phyloP scores from a whole-genome alignment of 1,140 invertebrate genomes.

The Megalonaias nervosa region DNA sequence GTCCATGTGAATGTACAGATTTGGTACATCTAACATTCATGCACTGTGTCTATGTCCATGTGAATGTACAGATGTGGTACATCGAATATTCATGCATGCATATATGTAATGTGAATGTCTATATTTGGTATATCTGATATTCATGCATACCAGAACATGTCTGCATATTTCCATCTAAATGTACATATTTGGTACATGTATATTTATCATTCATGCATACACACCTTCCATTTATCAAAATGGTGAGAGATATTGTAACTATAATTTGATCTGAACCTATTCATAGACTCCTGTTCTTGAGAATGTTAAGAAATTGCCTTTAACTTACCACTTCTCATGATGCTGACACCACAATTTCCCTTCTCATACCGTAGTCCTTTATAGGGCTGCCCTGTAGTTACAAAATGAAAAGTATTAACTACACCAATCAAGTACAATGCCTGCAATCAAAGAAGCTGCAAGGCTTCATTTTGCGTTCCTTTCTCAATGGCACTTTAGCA shows the following conservation, averaged over 20 bases:
- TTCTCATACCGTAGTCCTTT: slow-evolving; percentile 93
- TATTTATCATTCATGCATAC: background rate
- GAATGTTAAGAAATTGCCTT: background rate
- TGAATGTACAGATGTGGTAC: too few relatives aligned
- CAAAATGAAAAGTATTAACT: too few relatives aligned
- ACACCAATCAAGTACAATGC: too few relatives aligned
- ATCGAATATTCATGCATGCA: background rate
- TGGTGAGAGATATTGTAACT: background rate
- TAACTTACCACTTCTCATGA: slow-evolving; percentile 83
- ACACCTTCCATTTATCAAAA: background rate
- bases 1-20: too few relatives aligned
- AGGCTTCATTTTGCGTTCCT: too few relatives aligned
- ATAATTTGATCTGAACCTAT: background rate
- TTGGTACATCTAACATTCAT: too few relatives aligned
- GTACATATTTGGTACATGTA: background rate
- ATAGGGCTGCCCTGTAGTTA: slow-evolving; percentile 78
- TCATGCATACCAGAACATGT: background rate
- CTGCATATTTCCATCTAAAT: background rate
- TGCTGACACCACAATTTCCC: slow-evolving; percentile 97
- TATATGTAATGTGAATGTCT: background rate
- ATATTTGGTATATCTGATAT: background rate
- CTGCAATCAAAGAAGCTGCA: too few relatives aligned
- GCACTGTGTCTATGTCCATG: too few relatives aligned
- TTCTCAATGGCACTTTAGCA: too few relatives aligned
- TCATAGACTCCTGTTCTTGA: too few relatives aligned